Conservation (phyloP, 1,140 invertebrate genomes). For the Tyrophagus putrescentiae region DNA sequence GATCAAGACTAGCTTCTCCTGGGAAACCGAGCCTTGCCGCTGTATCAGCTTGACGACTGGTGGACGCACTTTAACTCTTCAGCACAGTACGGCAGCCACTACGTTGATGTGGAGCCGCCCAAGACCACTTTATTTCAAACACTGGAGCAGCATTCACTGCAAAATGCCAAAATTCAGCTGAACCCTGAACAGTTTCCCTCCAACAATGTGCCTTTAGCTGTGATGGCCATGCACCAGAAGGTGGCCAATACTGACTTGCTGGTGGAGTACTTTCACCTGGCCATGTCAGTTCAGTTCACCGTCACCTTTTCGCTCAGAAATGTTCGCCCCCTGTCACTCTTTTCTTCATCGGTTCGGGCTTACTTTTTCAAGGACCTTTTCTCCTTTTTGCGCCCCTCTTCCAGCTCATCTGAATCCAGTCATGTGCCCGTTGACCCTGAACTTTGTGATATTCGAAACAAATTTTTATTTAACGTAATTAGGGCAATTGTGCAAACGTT, state of each 20-base stretch:
- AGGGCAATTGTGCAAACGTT: constrained; percentile 29
- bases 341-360: constrained; percentile 48
- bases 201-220: constrained; percentile 45
- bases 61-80: constrained; percentile 33
- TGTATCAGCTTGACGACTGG: constrained; percentile 33
- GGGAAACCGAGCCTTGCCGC: constrained; percentile 32
- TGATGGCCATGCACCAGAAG: constrained; percentile 57
- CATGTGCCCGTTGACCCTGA: constrained; percentile 30
- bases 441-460: constrained; percentile 30
- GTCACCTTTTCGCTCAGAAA: constrained; percentile 58
- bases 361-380: constrained; percentile 37
- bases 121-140: background rate
- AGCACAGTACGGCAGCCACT: constrained; percentile 26
- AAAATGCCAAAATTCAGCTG: too few relatives aligned
- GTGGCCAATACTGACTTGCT: constrained; percentile 56
- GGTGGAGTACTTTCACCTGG: constrained; percentile 58
- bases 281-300: constrained; percentile 56
- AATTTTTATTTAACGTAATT: constrained; percentile 36
- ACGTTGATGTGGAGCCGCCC: background rate
- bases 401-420: constrained; percentile 29
- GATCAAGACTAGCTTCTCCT: constrained; percentile 15
- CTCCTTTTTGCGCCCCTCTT: constrained; percentile 30
- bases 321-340: constrained; percentile 53
- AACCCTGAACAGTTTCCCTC: background rate
- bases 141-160: background rate